Evolutionary conservation across 1,140 invertebrate genomes (phyloP).

Genomic region (Calliopsis andreniformis): DNA sequence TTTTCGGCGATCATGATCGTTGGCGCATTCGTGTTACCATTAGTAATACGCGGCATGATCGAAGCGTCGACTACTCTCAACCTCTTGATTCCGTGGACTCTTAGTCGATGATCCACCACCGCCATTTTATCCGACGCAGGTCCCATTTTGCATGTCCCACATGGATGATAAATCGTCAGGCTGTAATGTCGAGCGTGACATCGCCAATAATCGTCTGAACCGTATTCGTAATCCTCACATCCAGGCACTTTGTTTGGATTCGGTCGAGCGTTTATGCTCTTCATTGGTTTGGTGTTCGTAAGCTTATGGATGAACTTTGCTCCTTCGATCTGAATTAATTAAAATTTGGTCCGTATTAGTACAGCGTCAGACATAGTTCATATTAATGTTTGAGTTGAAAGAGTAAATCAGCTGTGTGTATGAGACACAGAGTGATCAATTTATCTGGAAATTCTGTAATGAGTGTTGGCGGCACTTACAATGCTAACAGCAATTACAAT

Average conservation of each 20-base stretch:
- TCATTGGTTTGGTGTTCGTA: slow-evolving; percentile 85
- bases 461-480: no score
- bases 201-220: slow-evolving; percentile 86
- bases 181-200: slow-evolving; percentile 89
- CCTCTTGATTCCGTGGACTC: slow-evolving; percentile 90
- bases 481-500: no score
- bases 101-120: slow-evolving; percentile 92
- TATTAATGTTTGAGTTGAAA: no score
- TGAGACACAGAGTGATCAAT: no score
- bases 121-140: slow-evolving; percentile 88
- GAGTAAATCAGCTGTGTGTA: no score
- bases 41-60: slow-evolving; percentile 91
- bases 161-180: slow-evolving; percentile 92
- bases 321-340: slow-evolving; percentile 84
- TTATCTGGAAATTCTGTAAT: no score
- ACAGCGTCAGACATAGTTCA: no score
- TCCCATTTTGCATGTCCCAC: slow-evolving; percentile 96
- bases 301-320: slow-evolving; percentile 86
- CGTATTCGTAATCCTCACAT: slow-evolving; percentile 81
- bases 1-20: slow-evolving; percentile 93
- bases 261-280: slow-evolving; percentile 83
- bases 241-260: slow-evolving; percentile 84
- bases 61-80: slow-evolving; percentile 93
- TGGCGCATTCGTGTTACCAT: slow-evolving; percentile 92
- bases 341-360: neutral